Evolutionary conservation across 2,797 vertebrate genomes (phyloP).

Genomic region (Labroides dimidiatus): DNA sequence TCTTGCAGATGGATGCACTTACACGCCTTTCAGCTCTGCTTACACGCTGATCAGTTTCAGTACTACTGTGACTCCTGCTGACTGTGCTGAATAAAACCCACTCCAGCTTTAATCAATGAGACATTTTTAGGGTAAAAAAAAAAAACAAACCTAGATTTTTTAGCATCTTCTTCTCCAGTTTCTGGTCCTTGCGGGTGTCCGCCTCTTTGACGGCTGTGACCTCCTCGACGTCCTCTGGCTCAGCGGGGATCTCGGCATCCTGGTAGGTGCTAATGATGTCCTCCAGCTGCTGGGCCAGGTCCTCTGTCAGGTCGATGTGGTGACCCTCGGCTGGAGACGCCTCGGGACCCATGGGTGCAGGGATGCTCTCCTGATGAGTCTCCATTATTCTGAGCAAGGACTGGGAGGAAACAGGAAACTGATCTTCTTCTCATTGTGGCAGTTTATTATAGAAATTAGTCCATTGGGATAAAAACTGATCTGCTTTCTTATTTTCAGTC

Average conservation of each 20-base stretch:
- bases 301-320: conserved; percentile 86
- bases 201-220: conserved; percentile 69
- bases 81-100: conserved; percentile 56
- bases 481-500: not conserved
- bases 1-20: conserved; percentile 39
- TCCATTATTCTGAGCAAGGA: conserved; percentile 84
- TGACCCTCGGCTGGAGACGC: conserved; percentile 47
- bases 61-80: conserved; percentile 57
- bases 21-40: conserved; percentile 43
- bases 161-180: conserved; percentile 94
- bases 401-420: conserved; percentile 29
- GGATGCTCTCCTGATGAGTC: conserved; percentile 68
- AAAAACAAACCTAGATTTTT: conserved; percentile 90
- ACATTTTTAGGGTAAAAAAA: conserved; percentile 10
- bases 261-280: conserved; percentile 95
- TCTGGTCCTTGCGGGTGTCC: conserved; percentile 89
- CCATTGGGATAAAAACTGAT: not conserved
- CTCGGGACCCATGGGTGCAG: conserved; percentile 42
- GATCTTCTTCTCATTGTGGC: not conserved
- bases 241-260: conserved; percentile 73
- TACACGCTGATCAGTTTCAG: conserved; percentile 54
- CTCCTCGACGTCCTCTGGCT: conserved; percentile 81
- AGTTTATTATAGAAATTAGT: not conserved
- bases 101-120: conserved; percentile 50
- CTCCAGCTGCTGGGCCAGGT: conserved; percentile 92